These are phyloP conservation scores for Pristionchus arcanus DNA, from an alignment of 2,888 invertebrate genomes.

Conservation along the genomic window DNA sequence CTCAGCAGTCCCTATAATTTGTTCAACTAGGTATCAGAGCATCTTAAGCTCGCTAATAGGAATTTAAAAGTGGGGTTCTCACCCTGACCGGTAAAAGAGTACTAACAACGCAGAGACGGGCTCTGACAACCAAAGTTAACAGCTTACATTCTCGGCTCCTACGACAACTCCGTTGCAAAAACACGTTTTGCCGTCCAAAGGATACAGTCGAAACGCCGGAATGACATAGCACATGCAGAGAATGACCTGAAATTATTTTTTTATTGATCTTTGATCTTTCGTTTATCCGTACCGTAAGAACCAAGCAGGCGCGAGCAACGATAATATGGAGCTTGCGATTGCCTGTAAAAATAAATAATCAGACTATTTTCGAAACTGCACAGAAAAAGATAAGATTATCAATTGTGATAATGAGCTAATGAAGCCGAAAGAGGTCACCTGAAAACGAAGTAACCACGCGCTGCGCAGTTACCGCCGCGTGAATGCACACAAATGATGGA, in stretches of 20 bases:
- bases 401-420: too few species aligned
- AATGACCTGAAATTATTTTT: not conserved
- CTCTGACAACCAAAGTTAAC: not conserved
- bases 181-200: not conserved
- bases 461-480: not conserved
- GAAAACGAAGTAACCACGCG: not conserved
- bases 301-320: not conserved
- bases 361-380: too few species aligned
- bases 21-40: too few species aligned
- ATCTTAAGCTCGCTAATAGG: too few species aligned
- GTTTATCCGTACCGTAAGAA: not conserved
- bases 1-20: too few species aligned
- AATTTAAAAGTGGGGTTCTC: too few species aligned
- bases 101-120: not conserved
- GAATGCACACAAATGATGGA: conserved; percentile 2
- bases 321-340: not conserved
- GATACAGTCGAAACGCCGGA: not conserved
- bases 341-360: too few species aligned
- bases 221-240: not conserved
- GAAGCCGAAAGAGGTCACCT: too few species aligned
- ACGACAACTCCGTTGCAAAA: not conserved
- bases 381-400: too few species aligned
- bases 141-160: not conserved
- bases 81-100: too few species aligned
- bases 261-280: too few species aligned